Conservation (phyloP, 2,888 invertebrate species). For the Apotomis turbidana region DNA sequence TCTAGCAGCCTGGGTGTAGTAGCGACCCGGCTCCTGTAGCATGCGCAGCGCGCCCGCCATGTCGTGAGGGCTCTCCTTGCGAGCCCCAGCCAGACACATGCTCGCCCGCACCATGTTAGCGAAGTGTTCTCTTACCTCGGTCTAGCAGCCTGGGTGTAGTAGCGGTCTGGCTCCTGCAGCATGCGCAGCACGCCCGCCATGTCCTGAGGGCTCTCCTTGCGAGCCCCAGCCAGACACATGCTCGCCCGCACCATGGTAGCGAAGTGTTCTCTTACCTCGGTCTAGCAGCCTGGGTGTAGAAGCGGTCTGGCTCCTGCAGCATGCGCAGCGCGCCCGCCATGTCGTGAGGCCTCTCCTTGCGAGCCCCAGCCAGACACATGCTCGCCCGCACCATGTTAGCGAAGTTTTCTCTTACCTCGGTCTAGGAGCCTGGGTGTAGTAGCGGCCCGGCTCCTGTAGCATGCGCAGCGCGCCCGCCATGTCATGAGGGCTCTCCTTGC, state of each 20-base stretch:
- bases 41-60: constrained; percentile 86
- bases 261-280: constrained; percentile 79
- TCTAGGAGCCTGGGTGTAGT: constrained; percentile 39
- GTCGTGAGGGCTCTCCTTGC: constrained; percentile 81
- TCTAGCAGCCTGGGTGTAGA: constrained; percentile 87
- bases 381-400: constrained; percentile 71
- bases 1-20: too few relatives aligned
- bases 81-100: constrained; percentile 67
- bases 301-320: constrained; percentile 86
- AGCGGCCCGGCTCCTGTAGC: constrained; percentile 44
- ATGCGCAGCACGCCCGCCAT: constrained; percentile 86
- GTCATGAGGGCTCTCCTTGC: constrained; percentile 81
- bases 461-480: constrained; percentile 86
- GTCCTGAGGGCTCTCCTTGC: constrained; percentile 81
- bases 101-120: constrained; percentile 50
- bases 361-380: constrained; percentile 69
- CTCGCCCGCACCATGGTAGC: too few relatives aligned
- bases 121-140: constrained; percentile 7
- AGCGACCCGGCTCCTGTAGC: constrained; percentile 76
- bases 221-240: constrained; percentile 51
- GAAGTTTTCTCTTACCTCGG: constrained; percentile 75
- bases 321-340: constrained; percentile 87
- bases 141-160: too few relatives aligned
- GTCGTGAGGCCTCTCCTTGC: constrained; percentile 81
- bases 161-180: constrained; percentile 54